phyloP scores from a whole-genome alignment of 2,113 vertebrate species.

The Illadopsis cleaveri region DNA sequence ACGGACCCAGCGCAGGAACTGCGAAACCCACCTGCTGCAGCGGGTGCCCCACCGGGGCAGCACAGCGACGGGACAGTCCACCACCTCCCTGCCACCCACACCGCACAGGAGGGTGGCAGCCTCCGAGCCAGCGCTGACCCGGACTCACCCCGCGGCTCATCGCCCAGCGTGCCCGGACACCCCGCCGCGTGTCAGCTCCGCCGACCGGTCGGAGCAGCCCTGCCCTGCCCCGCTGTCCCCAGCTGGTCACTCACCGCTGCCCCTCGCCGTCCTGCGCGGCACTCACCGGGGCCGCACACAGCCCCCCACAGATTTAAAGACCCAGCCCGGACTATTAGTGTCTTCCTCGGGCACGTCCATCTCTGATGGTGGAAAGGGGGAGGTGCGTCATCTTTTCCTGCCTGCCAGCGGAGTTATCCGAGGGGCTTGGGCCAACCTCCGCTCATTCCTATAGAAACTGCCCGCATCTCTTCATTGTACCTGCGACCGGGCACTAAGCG shows the following conservation, averaged over 20 bases:
- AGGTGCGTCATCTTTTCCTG: neutral
- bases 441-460: rapidly evolving
- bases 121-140: neutral
- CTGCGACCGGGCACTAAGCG: rapidly evolving
- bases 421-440: neutral
- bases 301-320: neutral
- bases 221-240: neutral
- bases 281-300: neutral
- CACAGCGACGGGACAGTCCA: neutral
- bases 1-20: neutral
- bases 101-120: neutral
- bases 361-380: neutral
- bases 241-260: neutral
- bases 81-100: neutral
- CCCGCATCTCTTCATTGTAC: rapidly evolving
- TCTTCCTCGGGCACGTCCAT: slow-evolving; percentile 29
- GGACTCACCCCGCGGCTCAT: neutral
- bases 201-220: neutral
- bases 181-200: neutral
- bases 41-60: neutral
- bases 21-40: neutral
- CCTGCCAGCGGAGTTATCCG: neutral
- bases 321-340: neutral
- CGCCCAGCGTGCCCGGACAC: neutral
- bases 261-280: rapidly evolving